phyloP scores from a whole-genome alignment of 1,140 invertebrate genomes.

The Megalonaias nervosa region DNA sequence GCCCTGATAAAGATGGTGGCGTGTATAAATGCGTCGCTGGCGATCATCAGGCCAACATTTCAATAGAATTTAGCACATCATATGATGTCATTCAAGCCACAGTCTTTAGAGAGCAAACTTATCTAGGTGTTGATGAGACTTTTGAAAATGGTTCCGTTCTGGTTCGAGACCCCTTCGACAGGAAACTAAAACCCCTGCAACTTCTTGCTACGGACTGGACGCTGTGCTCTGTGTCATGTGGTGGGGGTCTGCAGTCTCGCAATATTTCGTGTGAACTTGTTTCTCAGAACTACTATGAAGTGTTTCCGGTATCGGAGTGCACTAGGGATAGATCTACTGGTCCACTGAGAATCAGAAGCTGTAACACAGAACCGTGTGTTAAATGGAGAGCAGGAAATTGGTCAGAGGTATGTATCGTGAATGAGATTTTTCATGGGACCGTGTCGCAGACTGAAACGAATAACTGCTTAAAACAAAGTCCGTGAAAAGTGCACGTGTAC shows the following conservation, averaged over 20 bases:
- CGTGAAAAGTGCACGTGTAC: neutral
- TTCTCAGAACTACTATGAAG: conserved; percentile 24
- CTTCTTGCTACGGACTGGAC: conserved; percentile 27
- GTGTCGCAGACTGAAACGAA: neutral
- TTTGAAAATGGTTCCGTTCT: conserved; percentile 21
- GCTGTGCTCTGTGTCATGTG: conserved; percentile 26
- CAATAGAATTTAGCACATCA: conserved; percentile 16
- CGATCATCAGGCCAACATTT: conserved; percentile 20
- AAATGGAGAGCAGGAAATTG: conserved; percentile 31
- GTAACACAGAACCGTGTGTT: conserved; percentile 31
- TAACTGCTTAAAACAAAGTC: too few relatives aligned
- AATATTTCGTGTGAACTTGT: conserved; percentile 31
- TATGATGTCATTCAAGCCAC: conserved; percentile 27
- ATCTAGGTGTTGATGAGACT: conserved; percentile 6
- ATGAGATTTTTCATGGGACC: neutral
- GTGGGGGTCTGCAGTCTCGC: conserved; percentile 31
- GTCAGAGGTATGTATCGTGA: conserved; percentile 20
- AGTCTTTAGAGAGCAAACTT: conserved; percentile 24
- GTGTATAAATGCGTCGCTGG: conserved; percentile 33
- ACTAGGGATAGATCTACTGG: neutral
- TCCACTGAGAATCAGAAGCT: conserved; percentile 24
- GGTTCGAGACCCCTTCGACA: conserved; percentile 17
- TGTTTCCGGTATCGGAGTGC: conserved; percentile 24
- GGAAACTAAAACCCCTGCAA: conserved; percentile 18
- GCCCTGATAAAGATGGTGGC: conserved; percentile 21